phyloP scores from a whole-genome alignment of 2,888 invertebrate species.

The Xestia rhomboidea region DNA sequence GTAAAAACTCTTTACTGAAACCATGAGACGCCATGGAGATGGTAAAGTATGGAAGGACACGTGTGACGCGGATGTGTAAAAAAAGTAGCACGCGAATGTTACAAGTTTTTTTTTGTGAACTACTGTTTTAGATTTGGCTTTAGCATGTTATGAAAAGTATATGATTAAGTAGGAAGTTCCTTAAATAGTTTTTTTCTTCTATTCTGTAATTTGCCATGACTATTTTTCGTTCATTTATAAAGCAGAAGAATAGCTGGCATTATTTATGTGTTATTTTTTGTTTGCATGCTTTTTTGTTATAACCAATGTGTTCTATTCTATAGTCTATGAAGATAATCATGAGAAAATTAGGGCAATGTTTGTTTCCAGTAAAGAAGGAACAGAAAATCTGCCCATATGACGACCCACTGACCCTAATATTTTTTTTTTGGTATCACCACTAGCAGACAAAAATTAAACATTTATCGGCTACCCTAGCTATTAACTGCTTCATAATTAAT shows the following conservation, averaged over 20 bases:
- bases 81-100: conserved; percentile 13
- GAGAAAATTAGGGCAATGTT: not conserved
- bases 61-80: conserved; percentile 18
- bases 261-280: not conserved
- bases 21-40: conserved; percentile 56
- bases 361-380: not conserved
- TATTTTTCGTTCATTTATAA: not conserved
- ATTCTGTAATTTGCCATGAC: not conserved
- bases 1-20: conserved; percentile 80
- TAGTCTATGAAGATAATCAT: not conserved
- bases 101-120: not conserved
- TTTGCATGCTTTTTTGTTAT: not conserved
- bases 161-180: not conserved
- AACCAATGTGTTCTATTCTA: not conserved
- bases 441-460: not conserved
- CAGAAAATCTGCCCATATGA: not conserved
- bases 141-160: not conserved
- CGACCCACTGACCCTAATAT: not conserved
- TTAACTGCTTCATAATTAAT: not conserved
- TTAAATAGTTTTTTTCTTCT: not conserved
- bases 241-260: not conserved
- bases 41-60: conserved; percentile 41
- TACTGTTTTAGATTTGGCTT: not conserved
- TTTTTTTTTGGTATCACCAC: not conserved
- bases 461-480: not conserved